Conservation (phyloP, 2,888 invertebrate genomes). For the Acrobeloides nanus region DNA sequence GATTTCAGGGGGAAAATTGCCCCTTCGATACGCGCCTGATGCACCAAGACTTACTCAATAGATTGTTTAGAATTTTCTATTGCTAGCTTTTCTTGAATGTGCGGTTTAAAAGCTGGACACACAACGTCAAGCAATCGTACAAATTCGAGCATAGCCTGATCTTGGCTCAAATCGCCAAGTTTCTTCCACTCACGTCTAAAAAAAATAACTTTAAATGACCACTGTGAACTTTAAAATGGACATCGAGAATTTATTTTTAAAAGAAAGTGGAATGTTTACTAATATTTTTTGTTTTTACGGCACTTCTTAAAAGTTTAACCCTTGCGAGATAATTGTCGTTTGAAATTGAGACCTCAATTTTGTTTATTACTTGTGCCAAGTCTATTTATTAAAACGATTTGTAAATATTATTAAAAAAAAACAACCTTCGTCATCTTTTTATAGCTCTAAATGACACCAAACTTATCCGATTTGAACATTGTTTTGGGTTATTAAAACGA, state of each 20-base stretch:
- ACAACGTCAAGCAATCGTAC: slow-evolving; percentile 70
- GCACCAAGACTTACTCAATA: slow-evolving; percentile 19
- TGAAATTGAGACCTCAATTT: slow-evolving; percentile 1
- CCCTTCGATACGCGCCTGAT: too few species aligned
- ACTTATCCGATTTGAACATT: too few species aligned
- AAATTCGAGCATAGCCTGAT: slow-evolving; percentile 85
- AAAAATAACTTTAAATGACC: slow-evolving; percentile 8
- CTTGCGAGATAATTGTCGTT: not conserved
- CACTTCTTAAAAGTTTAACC: too few species aligned
- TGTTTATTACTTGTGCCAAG: too few species aligned
- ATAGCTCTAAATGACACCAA: too few species aligned
- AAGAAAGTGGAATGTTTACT: too few species aligned
- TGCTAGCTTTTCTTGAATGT: slow-evolving; percentile 23
- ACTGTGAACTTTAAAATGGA: too few species aligned
- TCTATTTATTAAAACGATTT: not conserved
- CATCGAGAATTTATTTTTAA: too few species aligned
- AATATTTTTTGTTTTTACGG: too few species aligned
- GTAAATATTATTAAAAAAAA: not conserved
- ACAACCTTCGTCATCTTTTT: too few species aligned
- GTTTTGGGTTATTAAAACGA: too few species aligned
- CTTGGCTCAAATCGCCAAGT: slow-evolving; percentile 74
- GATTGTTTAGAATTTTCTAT: slow-evolving; percentile 20
- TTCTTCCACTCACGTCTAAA: slow-evolving; percentile 79
- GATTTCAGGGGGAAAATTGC: too few species aligned
- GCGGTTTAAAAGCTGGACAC: slow-evolving; percentile 25